A percentile compares a stretch with the other conserved stretches of the same genome.
Conservation (phyloP, 2,888 invertebrate genomes). For the Apamea anceps region DNA sequence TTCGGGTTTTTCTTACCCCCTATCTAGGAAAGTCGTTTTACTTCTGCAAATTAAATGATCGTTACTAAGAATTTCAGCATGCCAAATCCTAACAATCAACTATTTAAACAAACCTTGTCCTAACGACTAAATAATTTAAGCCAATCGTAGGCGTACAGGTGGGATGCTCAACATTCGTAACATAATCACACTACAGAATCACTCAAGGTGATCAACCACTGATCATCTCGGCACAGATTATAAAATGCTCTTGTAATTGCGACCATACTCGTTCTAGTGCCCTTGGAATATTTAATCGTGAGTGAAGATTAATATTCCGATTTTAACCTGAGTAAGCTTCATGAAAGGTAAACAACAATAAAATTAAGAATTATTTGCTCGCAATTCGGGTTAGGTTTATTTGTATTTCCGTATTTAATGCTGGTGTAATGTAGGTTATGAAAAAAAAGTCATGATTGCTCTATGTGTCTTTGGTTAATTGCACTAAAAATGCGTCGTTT, state of each 20-base stretch:
- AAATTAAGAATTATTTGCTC: conserved; percentile 25
- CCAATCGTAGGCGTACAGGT: conserved; percentile 51
- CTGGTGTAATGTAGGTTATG: conserved; percentile 2
- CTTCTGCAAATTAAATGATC: background rate
- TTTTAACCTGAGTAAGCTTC: conserved; percentile 26
- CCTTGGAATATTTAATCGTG: conserved; percentile 56
- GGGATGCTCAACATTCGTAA: conserved; percentile 53
- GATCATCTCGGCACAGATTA: conserved; percentile 63
- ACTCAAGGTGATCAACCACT: conserved; percentile 64
- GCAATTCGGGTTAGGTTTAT: conserved; percentile 16
- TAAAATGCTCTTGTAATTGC: conserved; percentile 64
- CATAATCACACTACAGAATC: conserved; percentile 27
- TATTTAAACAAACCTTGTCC: conserved; percentile 1
- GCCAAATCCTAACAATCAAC: background rate
- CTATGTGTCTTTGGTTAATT: conserved; percentile 9
- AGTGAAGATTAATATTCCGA: conserved; percentile 55
- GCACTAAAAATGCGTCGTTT: background rate
- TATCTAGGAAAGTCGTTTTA: background rate
- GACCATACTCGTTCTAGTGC: conserved; percentile 42
- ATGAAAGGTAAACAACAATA: conserved; percentile 36
- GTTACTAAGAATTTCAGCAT: background rate
- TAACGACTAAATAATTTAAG: background rate
- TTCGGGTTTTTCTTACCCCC: background rate
- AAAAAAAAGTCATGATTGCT: conserved; percentile 20
- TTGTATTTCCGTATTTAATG: conserved; percentile 30